Percentiles rank a stretch among this genome's conserved stretches.
phyloP scores from a whole-genome alignment of 2,113 vertebrate species.

The Malurus cyaneus region DNA sequence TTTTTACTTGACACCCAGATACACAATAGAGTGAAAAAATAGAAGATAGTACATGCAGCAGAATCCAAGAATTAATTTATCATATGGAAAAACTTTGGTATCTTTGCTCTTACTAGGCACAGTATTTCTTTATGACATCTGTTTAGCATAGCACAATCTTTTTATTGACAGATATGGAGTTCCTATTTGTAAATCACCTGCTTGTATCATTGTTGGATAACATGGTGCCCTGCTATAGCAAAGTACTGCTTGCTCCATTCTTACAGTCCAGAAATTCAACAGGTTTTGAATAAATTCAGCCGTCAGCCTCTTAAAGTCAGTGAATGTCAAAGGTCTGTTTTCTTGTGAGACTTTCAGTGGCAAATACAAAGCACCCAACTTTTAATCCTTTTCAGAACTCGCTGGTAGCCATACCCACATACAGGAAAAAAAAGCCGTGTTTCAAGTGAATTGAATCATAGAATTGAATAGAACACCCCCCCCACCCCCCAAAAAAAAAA shows the following conservation, averaged over 20 bases:
- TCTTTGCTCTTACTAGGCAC: background rate
- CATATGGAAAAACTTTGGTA: background rate
- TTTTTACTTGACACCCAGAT: background rate
- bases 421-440: background rate
- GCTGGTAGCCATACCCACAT: background rate
- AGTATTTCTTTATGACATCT: background rate
- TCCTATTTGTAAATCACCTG: background rate
- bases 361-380: accelerated
- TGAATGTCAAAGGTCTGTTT: background rate
- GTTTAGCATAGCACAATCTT: background rate
- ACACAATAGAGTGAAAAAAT: background rate
- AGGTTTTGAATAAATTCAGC: background rate
- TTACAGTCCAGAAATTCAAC: background rate
- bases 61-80: background rate
- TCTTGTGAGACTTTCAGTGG: background rate
- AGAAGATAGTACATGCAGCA: background rate
- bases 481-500: too few relatives aligned
- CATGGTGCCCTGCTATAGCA: background rate
- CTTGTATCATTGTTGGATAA: background rate
- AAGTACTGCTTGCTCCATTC: background rate
- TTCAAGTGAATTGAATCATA: background rate
- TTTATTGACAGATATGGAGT: background rate
- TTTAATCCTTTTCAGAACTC: background rate
- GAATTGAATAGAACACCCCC: background rate
- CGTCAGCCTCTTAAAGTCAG: background rate